Percentiles rank a stretch among this genome's conserved stretches.
phyloP scores from a whole-genome alignment of 2,888 invertebrate genomes.

The Diarsia rubi region DNA sequence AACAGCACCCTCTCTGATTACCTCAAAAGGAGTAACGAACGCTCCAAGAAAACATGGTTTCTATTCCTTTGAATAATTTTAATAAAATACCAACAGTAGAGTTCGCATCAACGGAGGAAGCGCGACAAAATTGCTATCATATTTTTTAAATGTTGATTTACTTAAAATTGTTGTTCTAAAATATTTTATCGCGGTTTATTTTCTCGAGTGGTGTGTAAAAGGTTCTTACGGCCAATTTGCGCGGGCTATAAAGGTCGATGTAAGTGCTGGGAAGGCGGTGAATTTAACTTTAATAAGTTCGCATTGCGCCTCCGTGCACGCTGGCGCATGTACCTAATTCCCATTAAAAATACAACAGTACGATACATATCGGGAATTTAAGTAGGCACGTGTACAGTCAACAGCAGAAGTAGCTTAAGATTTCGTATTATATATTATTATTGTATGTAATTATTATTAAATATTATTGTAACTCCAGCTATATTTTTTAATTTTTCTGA shows the following conservation, averaged over 20 bases:
- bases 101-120: constrained; percentile 33
- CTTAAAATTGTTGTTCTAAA: constrained; percentile 47
- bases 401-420: too few relatives aligned
- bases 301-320: constrained; percentile 79
- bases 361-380: constrained; percentile 61
- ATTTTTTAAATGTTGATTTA: constrained; percentile 59
- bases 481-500: too few relatives aligned
- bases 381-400: constrained; percentile 52
- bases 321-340: constrained; percentile 67
- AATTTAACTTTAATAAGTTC: constrained; percentile 87
- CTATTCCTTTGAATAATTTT: constrained; percentile 66
- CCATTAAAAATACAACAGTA: constrained; percentile 72
- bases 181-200: constrained; percentile 49
- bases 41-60: constrained; percentile 57
- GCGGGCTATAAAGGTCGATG: constrained; percentile 74
- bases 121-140: constrained; percentile 52
- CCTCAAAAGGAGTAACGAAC: constrained; percentile 51
- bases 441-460: too few relatives aligned
- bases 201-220: constrained; percentile 42
- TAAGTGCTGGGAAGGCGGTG: constrained; percentile 71
- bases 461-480: too few relatives aligned
- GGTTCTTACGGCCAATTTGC: constrained; percentile 61
- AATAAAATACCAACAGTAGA: constrained; percentile 48
- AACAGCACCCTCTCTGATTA: constrained; percentile 56
- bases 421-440: too few relatives aligned